Base-by-base conservation (phyloP, 2,888 invertebrate species). In the Bugulina stolonifera region DNA sequence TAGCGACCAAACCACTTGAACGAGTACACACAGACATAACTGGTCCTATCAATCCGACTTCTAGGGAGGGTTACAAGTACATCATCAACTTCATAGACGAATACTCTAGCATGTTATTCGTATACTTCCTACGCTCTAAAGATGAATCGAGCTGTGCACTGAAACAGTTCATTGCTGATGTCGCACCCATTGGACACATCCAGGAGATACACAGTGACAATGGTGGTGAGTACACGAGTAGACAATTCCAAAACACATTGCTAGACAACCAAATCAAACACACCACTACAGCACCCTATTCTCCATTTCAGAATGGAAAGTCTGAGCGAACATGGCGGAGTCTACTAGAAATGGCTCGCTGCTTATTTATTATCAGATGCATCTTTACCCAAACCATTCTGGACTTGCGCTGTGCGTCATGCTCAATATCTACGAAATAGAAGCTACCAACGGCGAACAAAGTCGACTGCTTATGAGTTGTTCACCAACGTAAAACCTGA, bases 111-210 rank as follows among this genome's bases (percentile, higher is more conserved):
- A 34, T 54, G 22, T 55, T 58, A 25, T 73, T 54, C 69, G 73
- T 75, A 35, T 75, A 75, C 54, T 71, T 74, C 35, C 70, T 76
- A 18, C 73, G 73, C 25, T 34, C 29, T 1, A 75, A 74, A 73
- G 71, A 58, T 73, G 75, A 75, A 52, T 54, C 73, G 22, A 52
- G 69, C 10, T 35, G 25, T 25, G 73, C 75, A 27, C 52, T 71
- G 18, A 58, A 73, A 35, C 64, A 71, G 69, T 76, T 73, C 69
- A n/a, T 57, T 5, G 27, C 57, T 22, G 57, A 57, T 23, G 57
- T 57, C 5, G n/a, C 57, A 23, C 57, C 57, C n/a, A 57, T 57
- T 18, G 57, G 57, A 5, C 5, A 57, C 3, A 23, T 57, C 23
- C n/a, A 57, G 3, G 23, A 23, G n/a, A 5, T 57, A 5, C 57